Evolutionary conservation across 2,113 vertebrate genomes (phyloP).

Genomic region (Panthera uncia): DNA sequence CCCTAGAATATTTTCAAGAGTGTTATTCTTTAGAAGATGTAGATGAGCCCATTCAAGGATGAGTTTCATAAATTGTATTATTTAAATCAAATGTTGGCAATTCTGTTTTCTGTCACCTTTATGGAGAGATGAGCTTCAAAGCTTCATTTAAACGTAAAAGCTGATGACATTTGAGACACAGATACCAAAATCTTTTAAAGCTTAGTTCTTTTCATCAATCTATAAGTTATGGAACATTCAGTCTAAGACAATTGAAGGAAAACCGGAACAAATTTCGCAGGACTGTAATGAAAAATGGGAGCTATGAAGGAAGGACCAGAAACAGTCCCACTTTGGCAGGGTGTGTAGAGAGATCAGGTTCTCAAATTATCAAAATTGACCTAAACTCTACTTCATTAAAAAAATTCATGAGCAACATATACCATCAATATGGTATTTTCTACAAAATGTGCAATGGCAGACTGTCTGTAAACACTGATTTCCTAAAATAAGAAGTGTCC

Average conservation of each 20-base stretch:
- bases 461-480: background rate
- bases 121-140: background rate
- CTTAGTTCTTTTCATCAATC: background rate
- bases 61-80: background rate
- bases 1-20: background rate
- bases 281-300: background rate
- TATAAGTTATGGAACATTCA: background rate
- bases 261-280: background rate
- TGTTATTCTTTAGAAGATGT: background rate
- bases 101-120: background rate
- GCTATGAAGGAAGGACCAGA: background rate
- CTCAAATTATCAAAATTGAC: background rate
- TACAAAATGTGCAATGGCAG: background rate
- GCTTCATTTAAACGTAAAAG: constrained; percentile 31
- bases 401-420: background rate
- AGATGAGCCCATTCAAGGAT: background rate
- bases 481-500: background rate
- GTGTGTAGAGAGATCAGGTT: background rate
- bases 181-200: background rate
- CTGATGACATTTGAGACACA: background rate
- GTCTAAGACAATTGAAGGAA: background rate
- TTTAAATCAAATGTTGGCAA: background rate
- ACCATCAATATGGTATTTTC: background rate
- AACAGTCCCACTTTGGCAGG: background rate
- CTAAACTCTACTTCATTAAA: background rate